phyloP scores from a whole-genome alignment of 2,888 invertebrate genomes.

The Falcaria lacertinaria region DNA sequence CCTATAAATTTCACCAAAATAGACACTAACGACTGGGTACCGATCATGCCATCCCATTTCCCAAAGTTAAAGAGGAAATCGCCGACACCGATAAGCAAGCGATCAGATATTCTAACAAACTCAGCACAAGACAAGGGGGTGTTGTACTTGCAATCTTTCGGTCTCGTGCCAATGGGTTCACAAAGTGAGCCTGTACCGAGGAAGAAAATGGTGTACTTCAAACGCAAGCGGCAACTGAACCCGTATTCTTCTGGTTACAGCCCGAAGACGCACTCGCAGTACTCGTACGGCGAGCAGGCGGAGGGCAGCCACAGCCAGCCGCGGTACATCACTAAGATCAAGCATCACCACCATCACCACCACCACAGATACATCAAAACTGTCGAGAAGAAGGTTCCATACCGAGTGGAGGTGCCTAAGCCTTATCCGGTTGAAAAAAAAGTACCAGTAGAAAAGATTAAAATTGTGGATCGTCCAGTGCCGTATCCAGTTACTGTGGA shows the following conservation, averaged over 20 bases:
- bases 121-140: constrained; percentile 36
- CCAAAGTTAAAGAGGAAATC: constrained; percentile 33
- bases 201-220: constrained; percentile 53
- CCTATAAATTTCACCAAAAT: constrained; percentile 40
- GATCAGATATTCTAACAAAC: constrained; percentile 38
- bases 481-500: constrained; percentile 69
- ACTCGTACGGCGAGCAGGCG: constrained; percentile 40
- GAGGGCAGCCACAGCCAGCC: constrained; percentile 45
- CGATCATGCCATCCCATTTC: constrained; percentile 64
- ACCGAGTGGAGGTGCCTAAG: constrained; percentile 78
- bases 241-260: constrained; percentile 57
- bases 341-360: constrained; percentile 83
- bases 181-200: constrained; percentile 32
- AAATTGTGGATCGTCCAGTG: constrained; percentile 52
- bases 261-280: constrained; percentile 37
- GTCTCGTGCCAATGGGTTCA: constrained; percentile 48
- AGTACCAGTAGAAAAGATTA: constrained; percentile 57
- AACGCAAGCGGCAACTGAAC: constrained; percentile 46
- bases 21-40: constrained; percentile 67
- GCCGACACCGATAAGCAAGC: constrained; percentile 38
- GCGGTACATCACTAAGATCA: constrained; percentile 61
- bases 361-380: constrained; percentile 83
- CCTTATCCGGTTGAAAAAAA: constrained; percentile 75
- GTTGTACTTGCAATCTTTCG: constrained; percentile 58
- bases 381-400: constrained; percentile 74